Base-by-base conservation (phyloP, 1,140 invertebrate species). In the Calephelis nemesis region DNA sequence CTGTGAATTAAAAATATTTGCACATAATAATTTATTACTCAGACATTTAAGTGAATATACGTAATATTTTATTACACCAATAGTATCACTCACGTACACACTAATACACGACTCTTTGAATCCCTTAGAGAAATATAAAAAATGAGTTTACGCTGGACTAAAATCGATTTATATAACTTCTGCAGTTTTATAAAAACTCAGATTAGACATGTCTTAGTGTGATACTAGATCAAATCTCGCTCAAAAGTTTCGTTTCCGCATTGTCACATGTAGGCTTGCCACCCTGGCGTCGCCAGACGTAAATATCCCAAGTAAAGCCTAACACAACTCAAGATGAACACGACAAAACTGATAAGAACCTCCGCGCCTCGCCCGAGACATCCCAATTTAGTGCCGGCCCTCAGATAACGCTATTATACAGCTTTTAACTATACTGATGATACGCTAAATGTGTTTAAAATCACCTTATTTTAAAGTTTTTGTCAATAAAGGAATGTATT, bases 291-390 rank as follows among this genome's bases (percentile, higher is more conserved):
- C 75, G 75, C 63, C 65, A 77, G 78, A 81, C 83, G 85, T 89
- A 91, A 88, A 88, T 88, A 89, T 88, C 77, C 84, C 80, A 67
- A 79, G 80, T 89, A 91, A 91, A 91, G 87, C 88, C 88, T 88
- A 91, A 91, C 87, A 89, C 88, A 91, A 91, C 86, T 91, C 87
- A 91, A 88, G 85, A 87, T 87, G 86, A 86, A 91, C 88, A 91
- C 80, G 88, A 88, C 88, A 87, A 86, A 86, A 88, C 84, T 88
- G 88, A 91, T 91, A 91, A 90, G 85, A 73, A 63, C 74, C 77
- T 75, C 83, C 84, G 81, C 79, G 79, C 79, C 80, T 83, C 79
- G 82, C 71, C 78, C 79, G 76, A 87, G 86, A 91, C 88, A 89
- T 91, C 87, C 88, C 87, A 91, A 91, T 91, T 91, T 91, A 91